These are phyloP conservation scores for Paedocypris sp. DNA, from an alignment of 2,113 vertebrate species.

Conservation along the genomic window DNA sequence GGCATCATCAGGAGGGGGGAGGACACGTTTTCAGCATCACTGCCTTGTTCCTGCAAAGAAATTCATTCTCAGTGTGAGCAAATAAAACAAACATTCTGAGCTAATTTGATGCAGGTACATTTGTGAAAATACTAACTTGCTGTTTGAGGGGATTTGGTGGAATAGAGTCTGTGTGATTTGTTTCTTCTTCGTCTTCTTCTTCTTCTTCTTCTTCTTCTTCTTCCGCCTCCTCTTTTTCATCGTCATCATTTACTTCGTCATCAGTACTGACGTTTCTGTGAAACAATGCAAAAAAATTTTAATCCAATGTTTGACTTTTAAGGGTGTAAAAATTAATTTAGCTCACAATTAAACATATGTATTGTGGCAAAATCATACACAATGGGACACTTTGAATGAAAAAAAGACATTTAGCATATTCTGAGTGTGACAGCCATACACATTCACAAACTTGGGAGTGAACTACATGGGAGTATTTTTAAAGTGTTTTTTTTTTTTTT, in stretches of 20 bases:
- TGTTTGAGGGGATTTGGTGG: constrained; percentile 3
- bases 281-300: background rate
- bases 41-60: constrained; percentile 27
- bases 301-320: too few species aligned
- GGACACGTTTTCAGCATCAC: constrained; percentile 24
- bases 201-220: background rate
- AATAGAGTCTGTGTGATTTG: background rate
- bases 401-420: too few species aligned
- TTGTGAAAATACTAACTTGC: constrained; percentile 2
- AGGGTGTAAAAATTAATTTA: too few species aligned
- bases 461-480: too few species aligned
- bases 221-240: background rate
- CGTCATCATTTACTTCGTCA: background rate
- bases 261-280: background rate
- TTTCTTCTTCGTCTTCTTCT: background rate
- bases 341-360: too few species aligned
- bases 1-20: constrained; percentile 15
- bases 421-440: too few species aligned
- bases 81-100: background rate
- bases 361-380: too few species aligned
- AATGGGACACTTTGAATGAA: too few species aligned
- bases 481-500: too few species aligned
- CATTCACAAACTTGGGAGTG: too few species aligned
- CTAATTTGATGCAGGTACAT: background rate
- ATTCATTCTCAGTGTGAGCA: background rate